These are phyloP conservation scores for Mesembrinibis cayennensis DNA, from an alignment of 2,113 vertebrate species.

Conservation along the genomic window DNA sequence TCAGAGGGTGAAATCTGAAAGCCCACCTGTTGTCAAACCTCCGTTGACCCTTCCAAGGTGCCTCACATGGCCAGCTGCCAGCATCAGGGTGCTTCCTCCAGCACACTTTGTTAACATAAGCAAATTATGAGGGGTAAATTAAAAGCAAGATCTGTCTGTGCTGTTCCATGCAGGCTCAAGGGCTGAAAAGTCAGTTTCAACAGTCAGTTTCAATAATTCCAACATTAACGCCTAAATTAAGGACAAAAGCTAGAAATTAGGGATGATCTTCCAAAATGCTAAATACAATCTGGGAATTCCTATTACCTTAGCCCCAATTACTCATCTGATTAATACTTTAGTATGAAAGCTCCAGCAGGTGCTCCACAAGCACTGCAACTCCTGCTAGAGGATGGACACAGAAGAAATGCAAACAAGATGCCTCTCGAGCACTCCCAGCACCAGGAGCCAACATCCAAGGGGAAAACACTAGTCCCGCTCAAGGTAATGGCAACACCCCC, in stretches of 20 bases:
- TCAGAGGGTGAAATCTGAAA: not conserved
- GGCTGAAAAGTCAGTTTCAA: not conserved
- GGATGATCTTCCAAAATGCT: not conserved
- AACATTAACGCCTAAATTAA: not conserved
- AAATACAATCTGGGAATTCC: not conserved
- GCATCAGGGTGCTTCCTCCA: not conserved
- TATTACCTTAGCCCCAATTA: not conserved
- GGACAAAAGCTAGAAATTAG: not conserved
- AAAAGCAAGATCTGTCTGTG: not conserved
- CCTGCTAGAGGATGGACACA: fast-evolving
- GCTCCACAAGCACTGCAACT: not conserved
- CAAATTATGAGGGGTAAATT: not conserved
- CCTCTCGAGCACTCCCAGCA: not conserved
- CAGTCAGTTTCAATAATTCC: not conserved
- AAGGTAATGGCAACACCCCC: not conserved
- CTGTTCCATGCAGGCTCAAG: not conserved
- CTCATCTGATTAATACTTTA: not conserved
- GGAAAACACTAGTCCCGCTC: not conserved
- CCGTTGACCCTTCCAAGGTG: not conserved
- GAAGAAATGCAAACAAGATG: not conserved
- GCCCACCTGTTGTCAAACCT: not conserved
- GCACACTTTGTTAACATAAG: not conserved
- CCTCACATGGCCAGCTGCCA: not conserved
- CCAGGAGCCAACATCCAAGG: not conserved
- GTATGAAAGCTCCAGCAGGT: not conserved